A percentile compares a stretch with the other conserved stretches of the same genome.
These are phyloP conservation scores for Drosophila differens DNA, from an alignment of 2,888 invertebrate species.

Conservation along the genomic window DNA sequence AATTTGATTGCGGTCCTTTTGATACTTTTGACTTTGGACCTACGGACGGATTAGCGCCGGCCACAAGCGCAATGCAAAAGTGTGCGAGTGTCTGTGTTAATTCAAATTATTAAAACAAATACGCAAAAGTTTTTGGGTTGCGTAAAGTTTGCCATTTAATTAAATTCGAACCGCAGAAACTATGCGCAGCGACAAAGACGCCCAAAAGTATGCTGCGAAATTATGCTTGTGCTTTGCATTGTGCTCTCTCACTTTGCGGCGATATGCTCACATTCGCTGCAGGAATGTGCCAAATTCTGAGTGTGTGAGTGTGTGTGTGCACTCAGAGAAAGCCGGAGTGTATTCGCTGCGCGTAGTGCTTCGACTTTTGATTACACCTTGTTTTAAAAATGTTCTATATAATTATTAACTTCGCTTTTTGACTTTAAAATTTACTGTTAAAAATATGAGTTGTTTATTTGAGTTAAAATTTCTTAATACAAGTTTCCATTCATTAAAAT, in stretches of 20 bases:
- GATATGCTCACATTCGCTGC: slow-evolving; percentile 12
- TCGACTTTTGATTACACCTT: neutral
- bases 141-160: slow-evolving; percentile 43
- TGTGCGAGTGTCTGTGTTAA: slow-evolving; percentile 33
- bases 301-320: neutral
- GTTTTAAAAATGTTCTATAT: neutral
- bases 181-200: slow-evolving; percentile 29
- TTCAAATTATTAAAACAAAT: slow-evolving; percentile 64
- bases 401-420: neutral
- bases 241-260: slow-evolving; percentile 8
- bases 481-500: neutral
- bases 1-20: slow-evolving; percentile 72
- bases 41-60: slow-evolving; percentile 42
- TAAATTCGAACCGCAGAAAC: slow-evolving; percentile 49
- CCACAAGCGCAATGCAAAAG: neutral
- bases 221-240: slow-evolving; percentile 17
- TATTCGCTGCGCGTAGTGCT: neutral
- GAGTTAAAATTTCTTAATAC: neutral
- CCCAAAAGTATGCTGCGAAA: slow-evolving; percentile 46
- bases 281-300: slow-evolving; percentile 16
- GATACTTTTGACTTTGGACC: slow-evolving; percentile 25
- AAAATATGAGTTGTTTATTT: neutral
- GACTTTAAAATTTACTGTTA: neutral
- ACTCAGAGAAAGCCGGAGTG: neutral
- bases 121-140: slow-evolving; percentile 24